Percentiles rank a stretch among this genome's conserved stretches.
Evolutionary conservation across 2,113 vertebrate species (phyloP).

Genomic region (Saguinus midas): DNA sequence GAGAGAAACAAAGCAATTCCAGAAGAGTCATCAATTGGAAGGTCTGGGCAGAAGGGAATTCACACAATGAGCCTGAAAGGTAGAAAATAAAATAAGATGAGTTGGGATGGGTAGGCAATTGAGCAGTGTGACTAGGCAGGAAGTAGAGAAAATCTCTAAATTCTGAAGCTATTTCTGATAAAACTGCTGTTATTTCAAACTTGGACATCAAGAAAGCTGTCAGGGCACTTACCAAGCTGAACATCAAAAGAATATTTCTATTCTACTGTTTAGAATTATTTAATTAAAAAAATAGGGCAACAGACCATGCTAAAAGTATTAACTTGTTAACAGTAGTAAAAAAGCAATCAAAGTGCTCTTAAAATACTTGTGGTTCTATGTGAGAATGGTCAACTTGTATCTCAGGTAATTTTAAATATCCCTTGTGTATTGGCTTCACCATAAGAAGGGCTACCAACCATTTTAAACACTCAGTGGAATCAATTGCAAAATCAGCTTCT

Average conservation of each 20-base stretch:
- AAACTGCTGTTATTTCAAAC: not conserved
- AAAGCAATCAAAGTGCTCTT: not conserved
- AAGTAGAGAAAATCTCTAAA: not conserved
- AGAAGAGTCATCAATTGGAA: not conserved
- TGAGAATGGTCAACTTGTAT: not conserved
- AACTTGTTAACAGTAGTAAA: not conserved
- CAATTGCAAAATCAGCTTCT: not conserved
- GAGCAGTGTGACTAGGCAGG: not conserved
- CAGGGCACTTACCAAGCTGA: not conserved
- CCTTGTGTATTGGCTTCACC: not conserved
- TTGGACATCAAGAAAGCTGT: not conserved
- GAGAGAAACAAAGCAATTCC: not conserved
- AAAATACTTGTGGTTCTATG: not conserved
- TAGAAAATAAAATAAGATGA: not conserved
- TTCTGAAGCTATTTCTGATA: not conserved
- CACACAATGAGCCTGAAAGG: not conserved
- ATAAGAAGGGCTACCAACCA: not conserved
- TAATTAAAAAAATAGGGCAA: not conserved
- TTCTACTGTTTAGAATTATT: not conserved
- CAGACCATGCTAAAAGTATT: not conserved
- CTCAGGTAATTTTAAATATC: not conserved
- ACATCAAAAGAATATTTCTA: not conserved
- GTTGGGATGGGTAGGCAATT: fast-evolving
- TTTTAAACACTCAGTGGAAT: not conserved
- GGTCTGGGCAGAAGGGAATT: not conserved